phyloP scores from a whole-genome alignment of 1,140 invertebrate species.

The Drosophila tani region DNA sequence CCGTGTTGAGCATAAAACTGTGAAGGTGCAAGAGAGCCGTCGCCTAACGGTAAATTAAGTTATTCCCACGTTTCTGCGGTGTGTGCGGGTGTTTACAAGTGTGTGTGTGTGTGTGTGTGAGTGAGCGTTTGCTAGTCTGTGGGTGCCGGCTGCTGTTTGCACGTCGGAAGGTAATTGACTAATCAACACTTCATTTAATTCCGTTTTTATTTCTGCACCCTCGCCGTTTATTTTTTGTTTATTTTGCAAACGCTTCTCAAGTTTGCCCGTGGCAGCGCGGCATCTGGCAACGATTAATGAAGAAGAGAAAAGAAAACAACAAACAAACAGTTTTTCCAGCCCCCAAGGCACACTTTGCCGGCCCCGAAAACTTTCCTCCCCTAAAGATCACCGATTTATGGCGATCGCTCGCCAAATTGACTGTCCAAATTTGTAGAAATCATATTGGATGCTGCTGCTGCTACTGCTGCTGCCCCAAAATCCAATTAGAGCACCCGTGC shows the following conservation, averaged over 20 bases:
- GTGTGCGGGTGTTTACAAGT: not conserved
- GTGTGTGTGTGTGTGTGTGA: slow-evolving; percentile 9
- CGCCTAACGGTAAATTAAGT: slow-evolving; percentile 51
- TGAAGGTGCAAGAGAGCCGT: slow-evolving; percentile 39
- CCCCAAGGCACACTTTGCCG: not conserved
- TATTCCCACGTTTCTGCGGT: slow-evolving; percentile 41
- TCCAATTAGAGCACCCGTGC: slow-evolving; percentile 71
- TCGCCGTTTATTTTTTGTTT: slow-evolving; percentile 60
- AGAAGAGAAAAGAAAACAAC: slow-evolving; percentile 9
- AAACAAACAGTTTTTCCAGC: slow-evolving; percentile 19
- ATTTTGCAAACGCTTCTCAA: slow-evolving; percentile 64
- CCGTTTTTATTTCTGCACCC: slow-evolving; percentile 72
- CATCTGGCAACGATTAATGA: slow-evolving; percentile 68
- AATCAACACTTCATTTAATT: slow-evolving; percentile 80
- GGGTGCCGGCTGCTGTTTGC: slow-evolving; percentile 32
- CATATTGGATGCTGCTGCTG: slow-evolving; percentile 14
- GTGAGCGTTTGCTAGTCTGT: not conserved
- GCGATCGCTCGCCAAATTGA: slow-evolving; percentile 30
- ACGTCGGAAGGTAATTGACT: slow-evolving; percentile 65
- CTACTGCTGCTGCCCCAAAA: slow-evolving; percentile 40
- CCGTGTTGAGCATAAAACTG: slow-evolving; percentile 44
- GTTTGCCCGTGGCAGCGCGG: slow-evolving; percentile 18
- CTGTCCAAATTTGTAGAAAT: slow-evolving; percentile 49
- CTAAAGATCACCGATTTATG: slow-evolving; percentile 25
- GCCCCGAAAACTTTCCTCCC: slow-evolving; percentile 46